A percentile compares a stretch with the other conserved stretches of the same genome.
phyloP scores from a whole-genome alignment of 2,797 vertebrate species.

The Argentina silus region DNA sequence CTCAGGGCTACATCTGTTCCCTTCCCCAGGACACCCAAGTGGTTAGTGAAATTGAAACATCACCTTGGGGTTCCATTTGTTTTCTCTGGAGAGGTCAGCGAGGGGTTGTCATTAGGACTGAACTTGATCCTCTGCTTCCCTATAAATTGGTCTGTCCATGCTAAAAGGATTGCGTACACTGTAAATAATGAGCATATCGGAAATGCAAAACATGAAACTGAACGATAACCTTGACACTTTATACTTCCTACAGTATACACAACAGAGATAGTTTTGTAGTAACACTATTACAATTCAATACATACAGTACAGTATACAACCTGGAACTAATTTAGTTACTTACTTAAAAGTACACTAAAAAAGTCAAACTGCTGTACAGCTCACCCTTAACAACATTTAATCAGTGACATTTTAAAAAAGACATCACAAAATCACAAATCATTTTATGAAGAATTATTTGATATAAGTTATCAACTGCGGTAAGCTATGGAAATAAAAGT shows the following conservation, averaged over 20 bases:
- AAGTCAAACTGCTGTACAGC: not conserved
- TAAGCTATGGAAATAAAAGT: constrained; percentile 37
- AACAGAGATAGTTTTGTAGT: constrained; percentile 34
- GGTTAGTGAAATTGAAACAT: constrained; percentile 87
- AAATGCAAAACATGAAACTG: constrained; percentile 65
- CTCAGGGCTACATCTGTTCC: constrained; percentile 86
- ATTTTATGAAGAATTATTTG: not conserved
- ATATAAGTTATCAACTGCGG: not conserved
- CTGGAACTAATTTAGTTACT: not conserved
- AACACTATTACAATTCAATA: constrained; percentile 5
- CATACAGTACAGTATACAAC: not conserved
- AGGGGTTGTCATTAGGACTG: constrained; percentile 81
- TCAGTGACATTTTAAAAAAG: not conserved
- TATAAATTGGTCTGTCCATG: constrained; percentile 73
- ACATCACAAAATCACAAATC: not conserved
- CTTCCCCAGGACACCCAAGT: constrained; percentile 81
- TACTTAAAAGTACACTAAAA: not conserved
- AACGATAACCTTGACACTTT: constrained; percentile 58
- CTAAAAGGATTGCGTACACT: constrained; percentile 59
- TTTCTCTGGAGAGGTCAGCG: constrained; percentile 80
- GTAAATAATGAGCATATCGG: constrained; percentile 70
- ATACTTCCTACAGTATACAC: constrained; percentile 50
- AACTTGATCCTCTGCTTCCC: constrained; percentile 81
- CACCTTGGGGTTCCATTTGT: constrained; percentile 87
- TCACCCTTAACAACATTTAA: not conserved